Evolutionary conservation across 2,113 vertebrate genomes (phyloP).

Genomic region (Nycticebus coucang): DNA sequence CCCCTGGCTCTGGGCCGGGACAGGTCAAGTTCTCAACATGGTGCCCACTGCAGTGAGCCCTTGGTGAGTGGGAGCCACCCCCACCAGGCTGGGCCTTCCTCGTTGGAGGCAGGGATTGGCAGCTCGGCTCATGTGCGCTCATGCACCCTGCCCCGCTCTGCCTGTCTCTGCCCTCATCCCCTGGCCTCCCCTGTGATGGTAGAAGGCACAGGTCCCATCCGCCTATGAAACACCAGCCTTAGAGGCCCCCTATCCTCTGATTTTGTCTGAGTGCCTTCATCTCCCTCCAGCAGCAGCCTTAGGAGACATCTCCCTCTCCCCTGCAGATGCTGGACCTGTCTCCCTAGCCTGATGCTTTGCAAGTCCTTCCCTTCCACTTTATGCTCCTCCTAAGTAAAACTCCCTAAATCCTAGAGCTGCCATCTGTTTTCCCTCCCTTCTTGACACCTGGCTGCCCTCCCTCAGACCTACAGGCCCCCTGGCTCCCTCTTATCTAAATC

Average conservation of each 20-base stretch:
- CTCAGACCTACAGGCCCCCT: neutral
- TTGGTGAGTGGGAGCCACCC: neutral
- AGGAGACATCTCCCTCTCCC: neutral
- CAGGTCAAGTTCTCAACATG: neutral
- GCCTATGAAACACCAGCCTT: neutral
- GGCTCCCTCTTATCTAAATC: slow-evolving; percentile 78
- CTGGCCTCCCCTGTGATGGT: rapidly evolving
- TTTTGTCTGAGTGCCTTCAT: neutral
- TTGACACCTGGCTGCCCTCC: slow-evolving; percentile 18
- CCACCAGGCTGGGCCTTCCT: neutral
- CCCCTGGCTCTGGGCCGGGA: rapidly evolving
- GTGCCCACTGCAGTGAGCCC: rapidly evolving
- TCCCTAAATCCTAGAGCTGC: neutral
- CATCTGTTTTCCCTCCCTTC: slow-evolving; percentile 25
- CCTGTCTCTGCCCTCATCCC: neutral
- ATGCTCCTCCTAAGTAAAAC: slow-evolving; percentile 40
- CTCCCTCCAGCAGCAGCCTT: neutral
- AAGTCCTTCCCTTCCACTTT: neutral
- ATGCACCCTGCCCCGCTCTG: too few relatives aligned
- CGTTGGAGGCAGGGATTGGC: neutral
- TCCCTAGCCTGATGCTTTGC: neutral
- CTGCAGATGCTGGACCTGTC: slow-evolving; percentile 21
- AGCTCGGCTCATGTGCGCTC: rapidly evolving
- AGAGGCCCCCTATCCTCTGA: neutral
- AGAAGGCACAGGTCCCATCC: neutral